Conservation (phyloP, 2,113 vertebrate species). For the Neofelis nebulosa region DNA sequence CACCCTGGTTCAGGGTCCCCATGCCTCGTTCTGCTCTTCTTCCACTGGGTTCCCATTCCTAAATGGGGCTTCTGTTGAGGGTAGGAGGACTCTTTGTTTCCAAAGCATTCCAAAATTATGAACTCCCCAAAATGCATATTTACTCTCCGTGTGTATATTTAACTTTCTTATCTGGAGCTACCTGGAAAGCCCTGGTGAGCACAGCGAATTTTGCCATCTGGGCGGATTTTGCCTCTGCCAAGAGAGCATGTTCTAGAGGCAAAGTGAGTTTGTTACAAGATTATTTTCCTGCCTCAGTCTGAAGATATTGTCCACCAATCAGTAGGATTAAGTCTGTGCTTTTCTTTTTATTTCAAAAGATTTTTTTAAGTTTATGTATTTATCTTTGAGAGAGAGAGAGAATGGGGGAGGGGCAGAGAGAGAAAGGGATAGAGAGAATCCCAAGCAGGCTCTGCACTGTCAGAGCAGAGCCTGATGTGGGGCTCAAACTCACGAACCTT, state of each 20-base stretch:
- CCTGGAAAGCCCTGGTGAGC: neutral
- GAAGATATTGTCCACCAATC: neutral
- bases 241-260: neutral
- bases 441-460: neutral
- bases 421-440: neutral
- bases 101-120: neutral
- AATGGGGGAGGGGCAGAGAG: too few species aligned
- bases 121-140: neutral
- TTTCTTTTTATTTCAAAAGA: neutral
- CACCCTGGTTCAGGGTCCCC: neutral
- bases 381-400: too few species aligned
- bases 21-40: neutral
- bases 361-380: neutral
- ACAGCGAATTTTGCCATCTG: neutral
- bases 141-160: neutral
- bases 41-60: neutral
- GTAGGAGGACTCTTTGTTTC: neutral
- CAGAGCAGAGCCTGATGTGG: accelerated
- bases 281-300: neutral
- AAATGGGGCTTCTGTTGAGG: neutral
- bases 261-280: neutral
- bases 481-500: neutral
- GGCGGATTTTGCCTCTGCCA: neutral
- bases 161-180: neutral
- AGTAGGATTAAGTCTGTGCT: neutral